Percentiles rank a stretch among this genome's conserved stretches.
Conservation (phyloP, 2,113 vertebrate species). For the Camelus dromedarius region DNA sequence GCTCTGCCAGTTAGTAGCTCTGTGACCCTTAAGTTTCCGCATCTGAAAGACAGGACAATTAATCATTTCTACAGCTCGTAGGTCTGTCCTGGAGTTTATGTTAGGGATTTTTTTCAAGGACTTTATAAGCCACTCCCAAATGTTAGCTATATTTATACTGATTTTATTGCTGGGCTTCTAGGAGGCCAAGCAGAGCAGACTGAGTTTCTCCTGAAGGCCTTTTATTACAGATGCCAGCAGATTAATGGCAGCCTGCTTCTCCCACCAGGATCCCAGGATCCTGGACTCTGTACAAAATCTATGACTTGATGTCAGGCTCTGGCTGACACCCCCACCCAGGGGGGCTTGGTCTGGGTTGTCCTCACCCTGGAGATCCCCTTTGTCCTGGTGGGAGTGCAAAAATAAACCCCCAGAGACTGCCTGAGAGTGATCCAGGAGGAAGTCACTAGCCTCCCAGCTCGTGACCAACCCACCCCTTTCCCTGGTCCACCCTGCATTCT, state of each 20-base stretch:
- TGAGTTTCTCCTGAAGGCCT: not conserved
- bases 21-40: not conserved
- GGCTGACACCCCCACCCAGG: not conserved
- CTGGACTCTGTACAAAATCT: not conserved
- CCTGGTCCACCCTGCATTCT: not conserved
- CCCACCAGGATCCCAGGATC: not conserved
- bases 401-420: not conserved
- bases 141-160: constrained; percentile 54
- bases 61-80: not conserved
- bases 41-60: not conserved
- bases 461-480: not conserved
- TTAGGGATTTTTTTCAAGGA: constrained; percentile 58
- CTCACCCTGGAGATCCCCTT: not conserved
- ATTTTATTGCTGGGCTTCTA: constrained; percentile 53
- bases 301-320: not conserved
- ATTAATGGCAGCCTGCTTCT: not conserved
- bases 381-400: not conserved
- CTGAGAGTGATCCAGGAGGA: not conserved
- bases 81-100: constrained; percentile 51
- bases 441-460: not conserved
- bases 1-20: not conserved
- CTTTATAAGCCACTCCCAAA: constrained; percentile 67
- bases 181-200: not conserved
- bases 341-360: not conserved
- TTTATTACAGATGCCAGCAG: not conserved